phyloP scores from a whole-genome alignment of 2,797 vertebrate species.

The Hyperoplus immaculatus region DNA sequence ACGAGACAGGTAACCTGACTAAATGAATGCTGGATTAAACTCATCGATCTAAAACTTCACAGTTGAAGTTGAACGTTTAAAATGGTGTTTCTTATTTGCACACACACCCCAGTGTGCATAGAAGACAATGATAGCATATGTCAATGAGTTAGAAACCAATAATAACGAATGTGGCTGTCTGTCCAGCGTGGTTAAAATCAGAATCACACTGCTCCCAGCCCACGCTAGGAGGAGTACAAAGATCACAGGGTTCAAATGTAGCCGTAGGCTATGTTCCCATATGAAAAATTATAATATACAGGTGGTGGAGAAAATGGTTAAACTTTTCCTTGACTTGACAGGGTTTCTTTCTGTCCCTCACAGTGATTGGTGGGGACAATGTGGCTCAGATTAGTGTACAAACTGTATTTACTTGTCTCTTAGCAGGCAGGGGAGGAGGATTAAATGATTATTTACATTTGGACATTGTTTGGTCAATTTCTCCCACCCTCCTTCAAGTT shows the following conservation, averaged over 20 bases:
- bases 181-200: not conserved
- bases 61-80: too few relatives aligned
- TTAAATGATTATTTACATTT: too few relatives aligned
- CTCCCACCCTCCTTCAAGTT: too few relatives aligned
- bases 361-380: not conserved
- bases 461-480: too few relatives aligned
- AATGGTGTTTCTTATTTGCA: too few relatives aligned
- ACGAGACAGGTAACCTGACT: constrained; percentile 84
- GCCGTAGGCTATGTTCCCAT: too few relatives aligned
- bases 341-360: not conserved
- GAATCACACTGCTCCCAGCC: not conserved
- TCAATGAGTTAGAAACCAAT: not conserved
- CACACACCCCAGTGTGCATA: too few relatives aligned
- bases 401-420: not conserved
- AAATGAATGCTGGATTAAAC: not conserved
- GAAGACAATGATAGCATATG: too few relatives aligned
- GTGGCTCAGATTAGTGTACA: not conserved
- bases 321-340: not conserved
- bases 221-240: not conserved
- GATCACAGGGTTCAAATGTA: not conserved
- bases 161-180: too few relatives aligned
- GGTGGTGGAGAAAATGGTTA: not conserved
- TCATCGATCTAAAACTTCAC: not conserved
- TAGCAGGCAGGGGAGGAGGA: not conserved
- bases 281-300: not conserved